Base-by-base conservation (phyloP, 1,140 invertebrate genomes). In the Acyrthosiphon pisum region DNA sequence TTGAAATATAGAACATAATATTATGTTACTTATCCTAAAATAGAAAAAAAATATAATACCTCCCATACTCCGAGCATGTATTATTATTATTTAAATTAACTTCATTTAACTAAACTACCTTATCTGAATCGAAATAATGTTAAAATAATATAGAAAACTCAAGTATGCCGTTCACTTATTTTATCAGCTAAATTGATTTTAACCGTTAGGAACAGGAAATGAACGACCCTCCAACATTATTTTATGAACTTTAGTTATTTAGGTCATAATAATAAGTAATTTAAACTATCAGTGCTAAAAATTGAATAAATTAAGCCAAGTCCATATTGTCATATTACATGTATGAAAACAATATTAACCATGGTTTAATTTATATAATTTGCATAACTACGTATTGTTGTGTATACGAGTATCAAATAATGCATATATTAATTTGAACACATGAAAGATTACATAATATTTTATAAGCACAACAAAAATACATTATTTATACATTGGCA, bases 181-280 rank as follows among this genome's bases (percentile, higher is more conserved):
- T 87, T 87, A 87, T 87, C 46, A 50, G 30, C 30, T 87, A 48
- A 87, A 48, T 87, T 87, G 46, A 87, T 87, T 50, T 35, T 14
- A 87, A 87, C 44, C n/a, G 48, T 89, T 89, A 89, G 87, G 3
- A 89, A 89, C 87, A 89, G 87, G 87, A 89, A 89, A 89, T 53
- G 35, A 53, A 53, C 48, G 48, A 89, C 87, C 48, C 46, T 89
- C 48, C 48, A 53, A 89, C 44, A n/a, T 48, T 87, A 50, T 89
- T 86, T 86, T 46, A 46, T 86, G 44, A 86, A 89, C 30, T 89
- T 89, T 35, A 35, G 20, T 37, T 53, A 89, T 89, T 89, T 37
- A 89, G 87, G 87, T 89, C 87, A 89, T 89, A 53, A 23, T 37
- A 53, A 87, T 87, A 87, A 84, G 23, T 41, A 84, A 84, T 41